Evolutionary conservation across 2,797 vertebrate species (phyloP), one percentile per base, ranked within the genome.

Genomic region (Triplophysa yarkandensis): DNA sequence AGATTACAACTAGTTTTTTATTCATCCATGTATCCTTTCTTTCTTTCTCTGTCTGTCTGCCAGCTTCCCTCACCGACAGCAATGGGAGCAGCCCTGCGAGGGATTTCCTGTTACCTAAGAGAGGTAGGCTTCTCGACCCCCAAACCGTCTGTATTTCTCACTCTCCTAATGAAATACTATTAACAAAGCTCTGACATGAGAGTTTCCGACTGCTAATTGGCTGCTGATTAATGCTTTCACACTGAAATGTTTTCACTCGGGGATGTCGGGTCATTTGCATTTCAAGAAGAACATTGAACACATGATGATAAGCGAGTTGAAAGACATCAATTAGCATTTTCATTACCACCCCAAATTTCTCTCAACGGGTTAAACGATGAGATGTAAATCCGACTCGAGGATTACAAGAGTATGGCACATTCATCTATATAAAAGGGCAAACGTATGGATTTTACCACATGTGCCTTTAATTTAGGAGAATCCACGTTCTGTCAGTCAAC

Each of bases 61-160:
- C 81, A 96, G 95, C 80, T 95, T 36, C 92, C 95, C 1, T 95
- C 95, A 4, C 95, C 95, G 0, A 94, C 94, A 0, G 89, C 95
- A 50, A 94, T 93, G 92, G 93, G 94, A 0, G 92, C 92, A 1
- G 94, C 94, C 0, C 88, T 95, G 13, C 87, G 95, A 77, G 95
- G 95, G 52, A 96, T 96, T 23, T 96, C 95, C 83, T 96, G 94
- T 82, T 96, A 96, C 84, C 80, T 96, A 64, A 90, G 94, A 88
- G 94, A 96, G 93, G 95, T 95, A 80, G n/a, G n/a, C n/a, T n/a
- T n/a, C 39, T 71, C 41, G 28, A 30, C 32, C 39, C 16, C 30
- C 23, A 64, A 57, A 34, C n/a, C 30, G 54, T 28, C 25, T 57
- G 5, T 44, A 19, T 32, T 19, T 43, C 48, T 41, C 11, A 28